Base-by-base conservation (phyloP, 2,113 vertebrate species). In the Neopipo cinnamomea region DNA sequence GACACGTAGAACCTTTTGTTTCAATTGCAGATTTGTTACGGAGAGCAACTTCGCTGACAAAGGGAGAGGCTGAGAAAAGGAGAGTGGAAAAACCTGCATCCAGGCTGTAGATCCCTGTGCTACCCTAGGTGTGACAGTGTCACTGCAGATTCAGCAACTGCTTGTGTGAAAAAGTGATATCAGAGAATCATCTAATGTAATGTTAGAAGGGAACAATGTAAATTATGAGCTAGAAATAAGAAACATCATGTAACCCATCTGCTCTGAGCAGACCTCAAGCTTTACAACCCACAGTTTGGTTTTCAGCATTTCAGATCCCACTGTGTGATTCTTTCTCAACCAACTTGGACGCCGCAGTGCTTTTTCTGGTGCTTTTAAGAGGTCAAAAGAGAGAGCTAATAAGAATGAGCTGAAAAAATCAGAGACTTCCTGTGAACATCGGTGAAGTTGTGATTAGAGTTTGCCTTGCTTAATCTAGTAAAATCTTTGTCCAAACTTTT, bases 311-410 rank as follows among this genome's bases (percentile, higher is more conserved):
- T 81, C 41, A 70, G 12, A 90, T 95, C 94, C 63, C 56, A 53
- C 14, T 42, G 39, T 42, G 33, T 75, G 89, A 50, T 62, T 85
- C 49, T 79, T 91, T 83, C 85, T 85, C 37, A 70, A 79, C 46
- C 41, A 85, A 1, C 53, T 85, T 79, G 50, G 30, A 42, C 77
- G 42, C n/a, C 58, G 23, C 42, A 79, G 42, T 77, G 73, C 46
- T 93, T 97, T 85, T 89, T 24, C 33, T 77, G 67, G 79, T 65
- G 25, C 11, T 84, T 87, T 92, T 70, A 71, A 89, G 78, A 90
- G 50, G 28, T 76, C 61, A 58, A 23, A 79, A 90, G 55, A 86
- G 67, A 63, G 58, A 78, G 19, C 10, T 53, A 75, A 15, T 68
- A 73, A 68, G 41, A 87, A 83, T 67, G 12, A 83, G 53, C 44